Conservation (phyloP, 2,797 vertebrate species). For the Odontamblyopus lacepedii region DNA sequence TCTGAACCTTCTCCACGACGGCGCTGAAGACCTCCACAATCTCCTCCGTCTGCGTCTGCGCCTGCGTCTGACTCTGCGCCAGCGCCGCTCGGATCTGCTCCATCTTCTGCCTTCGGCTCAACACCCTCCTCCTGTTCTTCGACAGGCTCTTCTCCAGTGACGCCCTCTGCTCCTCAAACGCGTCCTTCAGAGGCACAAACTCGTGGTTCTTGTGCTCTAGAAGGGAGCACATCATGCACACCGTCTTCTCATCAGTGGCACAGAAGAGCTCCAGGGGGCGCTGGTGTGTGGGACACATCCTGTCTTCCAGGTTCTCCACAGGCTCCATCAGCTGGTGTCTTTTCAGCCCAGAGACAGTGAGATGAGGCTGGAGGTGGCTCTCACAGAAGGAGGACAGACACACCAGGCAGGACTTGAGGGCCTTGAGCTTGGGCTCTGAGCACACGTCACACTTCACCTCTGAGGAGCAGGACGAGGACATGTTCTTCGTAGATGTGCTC, state of each 20-base stretch:
- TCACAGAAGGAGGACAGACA: slow-evolving; percentile 6
- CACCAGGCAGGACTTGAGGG: slow-evolving; percentile 1
- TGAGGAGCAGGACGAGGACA: neutral
- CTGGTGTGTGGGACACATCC: slow-evolving; percentile 23
- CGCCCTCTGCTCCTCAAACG: neutral
- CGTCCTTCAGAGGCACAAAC: neutral
- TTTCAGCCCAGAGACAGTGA: neutral
- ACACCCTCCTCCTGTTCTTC: neutral
- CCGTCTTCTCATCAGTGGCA: neutral
- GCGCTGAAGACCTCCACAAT: neutral
- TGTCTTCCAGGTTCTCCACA: slow-evolving; percentile 15
- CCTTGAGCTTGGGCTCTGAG: neutral
- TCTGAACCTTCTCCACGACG: neutral
- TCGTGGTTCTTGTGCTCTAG: slow-evolving; percentile 4
- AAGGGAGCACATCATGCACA: slow-evolving; percentile 5
- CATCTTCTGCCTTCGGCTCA: neutral
- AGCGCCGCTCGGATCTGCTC: neutral
- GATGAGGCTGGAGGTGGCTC: slow-evolving; percentile 14
- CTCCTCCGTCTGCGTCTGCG: neutral
- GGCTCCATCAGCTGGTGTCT: slow-evolving; percentile 23
- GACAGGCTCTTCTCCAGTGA: neutral
- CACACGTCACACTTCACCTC: neutral
- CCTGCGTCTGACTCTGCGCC: neutral
- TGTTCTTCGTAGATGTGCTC: too few species aligned
- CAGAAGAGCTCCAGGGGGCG: slow-evolving; percentile 12